Evolutionary conservation across 2,797 vertebrate genomes (phyloP).

Genomic region (Alectoris magna): DNA sequence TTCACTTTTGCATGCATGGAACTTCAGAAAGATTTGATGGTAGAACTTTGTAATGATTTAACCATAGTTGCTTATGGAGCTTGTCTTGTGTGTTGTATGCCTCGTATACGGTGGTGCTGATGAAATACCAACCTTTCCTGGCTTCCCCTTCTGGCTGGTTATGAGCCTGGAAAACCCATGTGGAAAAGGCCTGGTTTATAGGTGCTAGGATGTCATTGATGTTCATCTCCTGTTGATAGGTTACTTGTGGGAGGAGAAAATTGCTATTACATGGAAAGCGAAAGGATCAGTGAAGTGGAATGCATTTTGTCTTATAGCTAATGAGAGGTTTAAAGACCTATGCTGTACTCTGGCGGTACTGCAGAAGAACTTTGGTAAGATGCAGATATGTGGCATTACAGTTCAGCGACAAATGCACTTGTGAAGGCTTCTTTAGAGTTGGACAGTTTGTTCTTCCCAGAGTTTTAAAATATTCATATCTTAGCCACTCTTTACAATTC

Average conservation of each 20-base stretch:
- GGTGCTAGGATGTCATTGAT: background rate
- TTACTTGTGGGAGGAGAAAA: background rate
- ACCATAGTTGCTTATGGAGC: background rate
- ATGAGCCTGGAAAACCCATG: background rate
- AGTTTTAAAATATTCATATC: background rate
- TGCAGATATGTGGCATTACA: background rate
- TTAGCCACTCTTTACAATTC: background rate
- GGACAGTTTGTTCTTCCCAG: background rate
- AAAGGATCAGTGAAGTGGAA: background rate
- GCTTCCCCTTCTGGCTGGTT: background rate
- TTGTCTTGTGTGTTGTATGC: background rate
- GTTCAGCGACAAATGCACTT: background rate
- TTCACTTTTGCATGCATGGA: background rate
- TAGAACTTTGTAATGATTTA: background rate
- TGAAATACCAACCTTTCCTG: background rate
- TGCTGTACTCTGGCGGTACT: background rate
- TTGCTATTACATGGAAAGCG: background rate
- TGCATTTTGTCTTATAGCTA: background rate
- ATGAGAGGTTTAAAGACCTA: conserved; percentile 9
- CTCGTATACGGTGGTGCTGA: accelerated
- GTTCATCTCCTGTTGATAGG: background rate
- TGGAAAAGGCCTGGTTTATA: background rate
- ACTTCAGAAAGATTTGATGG: background rate
- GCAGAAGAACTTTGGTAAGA: background rate
- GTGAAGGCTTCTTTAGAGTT: background rate